Evolutionary conservation across 2,888 invertebrate genomes (phyloP).

Genomic region (Conchocele bisecta): DNA sequence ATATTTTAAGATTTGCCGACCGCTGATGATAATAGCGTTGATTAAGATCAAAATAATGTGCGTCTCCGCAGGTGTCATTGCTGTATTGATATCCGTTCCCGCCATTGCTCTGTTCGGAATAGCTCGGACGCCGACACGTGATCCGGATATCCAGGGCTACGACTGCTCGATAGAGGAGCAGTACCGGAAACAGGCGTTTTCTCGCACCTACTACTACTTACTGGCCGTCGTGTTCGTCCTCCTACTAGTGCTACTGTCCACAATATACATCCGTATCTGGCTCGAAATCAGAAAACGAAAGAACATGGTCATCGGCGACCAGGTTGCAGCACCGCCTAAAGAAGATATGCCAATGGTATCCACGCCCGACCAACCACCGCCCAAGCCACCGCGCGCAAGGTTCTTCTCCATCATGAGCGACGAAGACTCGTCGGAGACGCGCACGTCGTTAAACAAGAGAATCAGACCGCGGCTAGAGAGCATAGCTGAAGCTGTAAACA

Average conservation of each 20-base stretch:
- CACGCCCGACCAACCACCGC: conserved; percentile 12
- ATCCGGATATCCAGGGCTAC: conserved; percentile 54
- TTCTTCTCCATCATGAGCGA: conserved; percentile 65
- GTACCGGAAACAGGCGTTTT: conserved; percentile 62
- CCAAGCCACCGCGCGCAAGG: conserved; percentile 49
- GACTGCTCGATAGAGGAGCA: conserved; percentile 72
- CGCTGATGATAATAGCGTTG: conserved; percentile 66
- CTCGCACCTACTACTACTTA: conserved; percentile 61
- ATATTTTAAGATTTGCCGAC: conserved; percentile 75
- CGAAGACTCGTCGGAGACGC: conserved; percentile 49
- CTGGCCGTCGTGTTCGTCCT: conserved; percentile 66
- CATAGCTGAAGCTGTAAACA: conserved; percentile 43
- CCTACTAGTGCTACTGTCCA: conserved; percentile 64
- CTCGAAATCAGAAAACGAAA: conserved; percentile 56
- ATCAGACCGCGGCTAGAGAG: conserved; percentile 45
- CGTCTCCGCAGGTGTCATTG: conserved; percentile 62
- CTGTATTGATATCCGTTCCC: conserved; percentile 65
- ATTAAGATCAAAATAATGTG: conserved; percentile 70
- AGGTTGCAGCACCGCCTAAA: conserved; percentile 31
- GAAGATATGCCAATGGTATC: conserved; percentile 40
- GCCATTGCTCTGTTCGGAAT: conserved; percentile 69
- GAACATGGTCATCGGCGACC: conserved; percentile 52
- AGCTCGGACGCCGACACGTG: conserved; percentile 57
- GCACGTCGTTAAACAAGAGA: background rate
- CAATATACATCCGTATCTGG: conserved; percentile 68